phyloP scores from a whole-genome alignment of 2,113 vertebrate species.

The Steatornis caripensis region DNA sequence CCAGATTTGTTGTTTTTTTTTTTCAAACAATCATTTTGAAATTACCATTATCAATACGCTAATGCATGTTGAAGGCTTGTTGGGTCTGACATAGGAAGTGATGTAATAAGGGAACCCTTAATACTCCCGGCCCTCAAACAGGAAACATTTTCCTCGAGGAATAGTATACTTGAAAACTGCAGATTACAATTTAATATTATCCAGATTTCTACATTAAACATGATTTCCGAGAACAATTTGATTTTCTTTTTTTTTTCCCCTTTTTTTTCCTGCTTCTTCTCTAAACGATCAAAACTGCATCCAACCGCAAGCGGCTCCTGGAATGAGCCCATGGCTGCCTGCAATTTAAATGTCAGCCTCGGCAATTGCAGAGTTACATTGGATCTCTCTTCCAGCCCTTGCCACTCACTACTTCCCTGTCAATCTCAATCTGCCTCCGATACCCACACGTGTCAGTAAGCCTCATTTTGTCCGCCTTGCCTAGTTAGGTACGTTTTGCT shows the following conservation, averaged over 20 bases:
- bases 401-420: constrained; percentile 40
- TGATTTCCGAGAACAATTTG: constrained; percentile 85
- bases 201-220: constrained; percentile 80
- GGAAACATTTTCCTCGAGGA: constrained; percentile 81
- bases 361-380: not conserved
- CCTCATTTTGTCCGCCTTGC: not conserved
- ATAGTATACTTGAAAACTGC: constrained; percentile 74
- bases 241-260: not conserved
- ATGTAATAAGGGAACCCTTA: constrained; percentile 72
- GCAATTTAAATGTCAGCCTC: constrained; percentile 65
- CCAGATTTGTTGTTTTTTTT: constrained; percentile 31
- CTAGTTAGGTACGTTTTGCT: not conserved
- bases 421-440: not conserved
- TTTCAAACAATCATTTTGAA: constrained; percentile 60
- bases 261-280: not conserved
- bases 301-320: constrained; percentile 64
- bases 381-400: not conserved
- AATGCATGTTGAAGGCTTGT: constrained; percentile 72
- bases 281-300: constrained; percentile 62
- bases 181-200: constrained; percentile 81
- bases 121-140: constrained; percentile 65
- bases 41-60: constrained; percentile 66
- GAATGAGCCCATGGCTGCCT: constrained; percentile 64
- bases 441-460: not conserved
- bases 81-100: constrained; percentile 76